Conservation (phyloP, 2,797 vertebrate species). For the Moxostoma hubbsi region DNA sequence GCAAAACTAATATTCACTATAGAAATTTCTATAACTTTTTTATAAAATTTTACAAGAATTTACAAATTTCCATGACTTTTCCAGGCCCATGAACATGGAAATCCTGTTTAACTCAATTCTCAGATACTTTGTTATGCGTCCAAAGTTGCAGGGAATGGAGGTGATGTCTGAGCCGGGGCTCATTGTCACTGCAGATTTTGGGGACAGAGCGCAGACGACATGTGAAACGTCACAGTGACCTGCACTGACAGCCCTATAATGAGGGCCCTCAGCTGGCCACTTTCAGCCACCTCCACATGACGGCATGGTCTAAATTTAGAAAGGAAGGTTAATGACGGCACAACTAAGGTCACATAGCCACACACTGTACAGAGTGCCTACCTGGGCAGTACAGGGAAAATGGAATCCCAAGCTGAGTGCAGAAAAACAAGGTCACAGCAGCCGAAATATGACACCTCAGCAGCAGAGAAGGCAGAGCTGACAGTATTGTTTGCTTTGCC, state of each 20-base stretch:
- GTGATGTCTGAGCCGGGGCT: constrained; percentile 31
- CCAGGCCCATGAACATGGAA: too few relatives aligned
- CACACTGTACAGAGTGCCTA: constrained; percentile 54
- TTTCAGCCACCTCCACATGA: constrained; percentile 55
- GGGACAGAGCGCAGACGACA: constrained; percentile 53
- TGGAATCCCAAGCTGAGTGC: constrained; percentile 68
- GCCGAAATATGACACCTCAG: constrained; percentile 59
- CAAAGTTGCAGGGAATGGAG: constrained; percentile 37
- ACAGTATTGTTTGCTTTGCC: constrained; percentile 61
- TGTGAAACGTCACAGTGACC: constrained; percentile 47
- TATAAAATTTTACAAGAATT: too few relatives aligned
- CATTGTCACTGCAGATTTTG: constrained; percentile 45
- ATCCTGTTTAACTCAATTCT: constrained; percentile 17
- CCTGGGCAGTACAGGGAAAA: constrained; percentile 69
- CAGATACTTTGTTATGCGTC: neutral
- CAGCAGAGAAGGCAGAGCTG: constrained; percentile 54
- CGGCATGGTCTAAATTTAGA: constrained; percentile 74
- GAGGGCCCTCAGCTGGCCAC: constrained; percentile 45
- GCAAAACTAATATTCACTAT: too few relatives aligned
- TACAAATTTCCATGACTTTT: too few relatives aligned
- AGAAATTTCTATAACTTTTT: too few relatives aligned
- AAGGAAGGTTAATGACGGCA: constrained; percentile 79
- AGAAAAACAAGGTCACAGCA: constrained; percentile 78
- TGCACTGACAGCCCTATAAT: constrained; percentile 47
- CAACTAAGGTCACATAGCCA: constrained; percentile 59